A percentile compares a stretch with the other conserved stretches of the same genome.
These are phyloP conservation scores for Chelonoidis abingdonii DNA, from an alignment of 2,113 vertebrate genomes.

Conservation along the genomic window DNA sequence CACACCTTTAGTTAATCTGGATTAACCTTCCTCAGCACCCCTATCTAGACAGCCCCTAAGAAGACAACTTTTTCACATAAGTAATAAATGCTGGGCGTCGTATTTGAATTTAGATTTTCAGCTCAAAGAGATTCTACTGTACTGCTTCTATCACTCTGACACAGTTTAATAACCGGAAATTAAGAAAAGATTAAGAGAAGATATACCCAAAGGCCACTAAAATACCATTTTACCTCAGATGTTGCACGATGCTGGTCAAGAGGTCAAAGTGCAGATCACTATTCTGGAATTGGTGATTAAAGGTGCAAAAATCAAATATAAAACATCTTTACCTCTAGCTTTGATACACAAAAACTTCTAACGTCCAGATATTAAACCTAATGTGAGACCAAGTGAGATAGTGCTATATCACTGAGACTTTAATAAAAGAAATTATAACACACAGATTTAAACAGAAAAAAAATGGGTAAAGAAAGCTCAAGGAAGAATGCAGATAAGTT, in stretches of 20 bases:
- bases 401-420: background rate
- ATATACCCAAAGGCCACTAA: background rate
- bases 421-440: background rate
- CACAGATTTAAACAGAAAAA: background rate
- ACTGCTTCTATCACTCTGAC: background rate
- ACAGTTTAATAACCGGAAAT: background rate
- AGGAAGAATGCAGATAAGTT: background rate
- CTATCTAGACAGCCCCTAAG: background rate
- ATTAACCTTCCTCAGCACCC: background rate
- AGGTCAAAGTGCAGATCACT: background rate
- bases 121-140: background rate
- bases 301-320: background rate
- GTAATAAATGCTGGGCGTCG: background rate
- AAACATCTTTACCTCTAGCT: background rate
- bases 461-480: background rate
- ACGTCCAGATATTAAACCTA: background rate
- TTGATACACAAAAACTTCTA: background rate
- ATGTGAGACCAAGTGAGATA: background rate
- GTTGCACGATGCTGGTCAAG: background rate
- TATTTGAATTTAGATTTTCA: background rate
- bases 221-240: background rate
- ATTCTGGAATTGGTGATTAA: background rate
- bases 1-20: background rate
- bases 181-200: background rate
- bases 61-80: background rate